These are phyloP conservation scores for Mionectes olivaceus DNA, from an alignment of 2,797 vertebrate species.

Conservation along the genomic window DNA sequence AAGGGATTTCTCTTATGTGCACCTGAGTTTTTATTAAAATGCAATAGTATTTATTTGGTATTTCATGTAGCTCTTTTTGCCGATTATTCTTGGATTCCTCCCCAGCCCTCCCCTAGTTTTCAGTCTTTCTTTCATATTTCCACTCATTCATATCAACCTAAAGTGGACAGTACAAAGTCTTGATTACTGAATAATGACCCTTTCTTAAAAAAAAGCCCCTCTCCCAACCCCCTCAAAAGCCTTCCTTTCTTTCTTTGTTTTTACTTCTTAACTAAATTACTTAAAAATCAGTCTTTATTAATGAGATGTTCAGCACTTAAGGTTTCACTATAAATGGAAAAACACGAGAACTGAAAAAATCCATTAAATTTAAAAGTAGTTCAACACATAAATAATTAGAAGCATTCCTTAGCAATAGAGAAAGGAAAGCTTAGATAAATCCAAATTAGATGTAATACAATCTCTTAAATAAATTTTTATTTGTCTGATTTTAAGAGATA, in stretches of 20 bases:
- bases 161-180: neutral
- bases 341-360: neutral
- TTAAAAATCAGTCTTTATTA: neutral
- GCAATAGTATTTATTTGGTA: neutral
- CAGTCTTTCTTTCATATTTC: neutral
- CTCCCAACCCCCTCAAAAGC: neutral
- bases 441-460: neutral
- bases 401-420: neutral
- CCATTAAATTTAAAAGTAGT: neutral
- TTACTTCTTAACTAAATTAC: neutral
- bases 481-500: neutral
- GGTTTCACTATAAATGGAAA: neutral
- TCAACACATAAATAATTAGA: neutral
- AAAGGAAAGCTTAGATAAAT: conserved; percentile 8
- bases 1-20: neutral
- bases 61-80: neutral
- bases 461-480: neutral
- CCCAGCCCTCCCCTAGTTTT: neutral
- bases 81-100: neutral
- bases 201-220: neutral
- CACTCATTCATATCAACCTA: neutral
- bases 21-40: conserved; percentile 14
- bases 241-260: neutral
- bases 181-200: neutral
- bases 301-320: neutral